These are phyloP conservation scores for Limnodromus scolopaceus DNA, from an alignment of 2,797 vertebrate genomes.

Conservation along the genomic window DNA sequence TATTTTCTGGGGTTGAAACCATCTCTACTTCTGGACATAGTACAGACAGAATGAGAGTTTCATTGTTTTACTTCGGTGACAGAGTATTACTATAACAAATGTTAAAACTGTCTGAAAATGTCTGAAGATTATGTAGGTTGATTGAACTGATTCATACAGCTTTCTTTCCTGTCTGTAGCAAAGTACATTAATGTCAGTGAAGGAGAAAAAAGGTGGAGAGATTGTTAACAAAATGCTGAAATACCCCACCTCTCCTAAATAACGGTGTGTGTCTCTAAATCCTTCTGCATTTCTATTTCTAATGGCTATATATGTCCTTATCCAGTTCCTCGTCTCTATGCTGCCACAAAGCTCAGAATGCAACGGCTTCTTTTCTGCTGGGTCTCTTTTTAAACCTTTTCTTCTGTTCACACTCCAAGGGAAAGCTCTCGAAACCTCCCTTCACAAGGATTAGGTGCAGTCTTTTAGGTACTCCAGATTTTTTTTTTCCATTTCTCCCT, in stretches of 20 bases:
- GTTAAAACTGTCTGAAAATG: neutral
- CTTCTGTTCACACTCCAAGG: neutral
- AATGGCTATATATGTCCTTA: neutral
- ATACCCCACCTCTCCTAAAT: neutral
- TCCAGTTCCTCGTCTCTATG: neutral
- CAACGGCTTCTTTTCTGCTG: neutral
- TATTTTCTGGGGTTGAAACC: neutral
- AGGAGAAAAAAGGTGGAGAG: neutral
- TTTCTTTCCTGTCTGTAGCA: neutral
- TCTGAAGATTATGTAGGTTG: neutral
- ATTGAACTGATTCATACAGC: rapidly evolving
- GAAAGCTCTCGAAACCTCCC: neutral
- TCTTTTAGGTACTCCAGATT: neutral
- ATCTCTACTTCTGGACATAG: neutral
- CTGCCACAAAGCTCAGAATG: neutral
- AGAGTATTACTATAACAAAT: neutral
- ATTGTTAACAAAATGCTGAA: neutral
- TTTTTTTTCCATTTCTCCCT: neutral
- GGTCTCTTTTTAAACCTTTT: neutral
- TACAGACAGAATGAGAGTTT: neutral
- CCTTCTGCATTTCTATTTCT: neutral
- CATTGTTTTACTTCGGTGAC: neutral
- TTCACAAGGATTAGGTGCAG: neutral
- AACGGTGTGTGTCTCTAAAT: neutral
- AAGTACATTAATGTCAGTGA: neutral